Base-by-base conservation (phyloP, 37 sponge, comb jelly and placozoan genomes). In the Axinella damicornis region DNA sequence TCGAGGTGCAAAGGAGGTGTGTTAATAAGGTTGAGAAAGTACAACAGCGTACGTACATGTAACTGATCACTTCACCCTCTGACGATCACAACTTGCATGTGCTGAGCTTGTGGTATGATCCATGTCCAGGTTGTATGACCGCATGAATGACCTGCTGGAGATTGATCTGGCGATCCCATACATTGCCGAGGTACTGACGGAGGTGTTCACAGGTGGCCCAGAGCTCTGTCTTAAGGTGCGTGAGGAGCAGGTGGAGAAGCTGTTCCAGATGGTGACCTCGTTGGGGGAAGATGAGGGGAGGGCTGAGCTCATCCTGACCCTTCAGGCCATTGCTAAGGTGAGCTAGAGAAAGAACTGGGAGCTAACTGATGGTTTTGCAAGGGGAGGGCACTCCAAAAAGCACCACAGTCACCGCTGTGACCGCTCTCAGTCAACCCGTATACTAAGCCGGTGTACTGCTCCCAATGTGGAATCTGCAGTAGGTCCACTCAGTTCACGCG, bases 281-380 rank as follows among this genome's bases (percentile, higher is more conserved):
- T 16, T 32, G 12, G 19, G 36, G 13, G 46, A 41, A 12, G 80
- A 25, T 1, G 46, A 60, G 25, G 87, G 55, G 14, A 72, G 62
- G 30, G 74, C 90, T 68, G 90, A 80, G 71, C 69, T 93, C 25
- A 17, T 90, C 36, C 60, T 65, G 13, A 41, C 77, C 16, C 75
- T 93, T 46, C 79, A 93, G 39, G 87, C 94, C 32, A 72, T 90
- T 32, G 86, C 74, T 0, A 85, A 91, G 77, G 91, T 86, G 64
- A 57, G 19, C 16, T n/a, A 31, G 2, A 5, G 34, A 21, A 20
- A 6, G 33, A 20, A 5, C 58, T 1, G 4, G 46, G 16, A 12
- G 9, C 9, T 46, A 46, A 46, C 9, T 12, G 4, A 12, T 9
- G 9, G 46, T 12, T 4, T 46, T 12, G 9, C 46, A 46, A n/a